Percentiles rank a stretch among this genome's conserved stretches.
phyloP scores from a whole-genome alignment of 2,113 vertebrate species.

The Scytalopus superciliaris region DNA sequence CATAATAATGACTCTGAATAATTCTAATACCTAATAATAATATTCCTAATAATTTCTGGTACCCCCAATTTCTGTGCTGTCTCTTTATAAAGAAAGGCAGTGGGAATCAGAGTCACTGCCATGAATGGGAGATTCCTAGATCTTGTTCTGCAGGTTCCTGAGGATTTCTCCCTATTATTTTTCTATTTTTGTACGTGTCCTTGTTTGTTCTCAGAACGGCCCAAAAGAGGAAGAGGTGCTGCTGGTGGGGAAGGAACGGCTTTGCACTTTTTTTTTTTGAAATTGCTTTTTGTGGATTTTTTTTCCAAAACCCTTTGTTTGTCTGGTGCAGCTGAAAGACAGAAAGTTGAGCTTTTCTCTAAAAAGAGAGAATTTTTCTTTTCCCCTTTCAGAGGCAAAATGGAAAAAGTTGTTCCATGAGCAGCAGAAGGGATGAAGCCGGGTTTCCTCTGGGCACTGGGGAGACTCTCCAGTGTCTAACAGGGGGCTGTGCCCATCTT shows the following conservation, averaged over 20 bases:
- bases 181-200: background rate
- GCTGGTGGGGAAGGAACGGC: background rate
- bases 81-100: background rate
- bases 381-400: background rate
- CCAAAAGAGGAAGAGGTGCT: background rate
- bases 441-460: background rate
- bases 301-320: background rate
- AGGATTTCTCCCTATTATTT: background rate
- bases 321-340: accelerated
- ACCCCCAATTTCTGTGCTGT: accelerated
- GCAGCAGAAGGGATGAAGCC: background rate
- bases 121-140: background rate
- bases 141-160: background rate
- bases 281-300: background rate
- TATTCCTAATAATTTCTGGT: background rate
- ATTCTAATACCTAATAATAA: background rate
- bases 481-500: accelerated
- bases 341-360: background rate
- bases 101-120: background rate
- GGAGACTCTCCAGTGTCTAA: background rate
- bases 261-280: background rate
- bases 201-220: background rate
- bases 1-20: background rate
- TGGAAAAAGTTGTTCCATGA: slow-evolving; percentile 2
- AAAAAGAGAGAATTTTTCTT: background rate